Evolutionary conservation across 2,888 invertebrate genomes (phyloP).

Genomic region (Azorinus chamasolen): DNA sequence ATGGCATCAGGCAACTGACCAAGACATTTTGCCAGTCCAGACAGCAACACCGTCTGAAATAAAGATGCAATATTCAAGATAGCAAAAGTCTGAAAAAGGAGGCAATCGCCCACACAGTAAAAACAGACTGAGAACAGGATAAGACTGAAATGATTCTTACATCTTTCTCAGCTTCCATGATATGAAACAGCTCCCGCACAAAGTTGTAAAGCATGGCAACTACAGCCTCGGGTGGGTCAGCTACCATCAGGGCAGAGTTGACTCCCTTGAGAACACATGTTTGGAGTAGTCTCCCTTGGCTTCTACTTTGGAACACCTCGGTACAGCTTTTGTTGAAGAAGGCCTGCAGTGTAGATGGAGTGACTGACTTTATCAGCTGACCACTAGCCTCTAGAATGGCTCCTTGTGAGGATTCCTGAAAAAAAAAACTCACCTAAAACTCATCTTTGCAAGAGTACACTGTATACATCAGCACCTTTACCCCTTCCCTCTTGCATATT

Average conservation of each 20-base stretch:
- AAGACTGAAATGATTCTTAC: slow-evolving; percentile 39
- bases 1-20: slow-evolving; percentile 77
- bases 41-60: slow-evolving; percentile 31
- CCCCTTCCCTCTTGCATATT: no score
- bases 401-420: slow-evolving; percentile 62
- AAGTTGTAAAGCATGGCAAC: slow-evolving; percentile 69
- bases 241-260: slow-evolving; percentile 72
- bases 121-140: no score
- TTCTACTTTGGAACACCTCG: slow-evolving; percentile 44
- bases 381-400: slow-evolving; percentile 32
- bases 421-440: slow-evolving; percentile 1
- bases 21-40: slow-evolving; percentile 73
- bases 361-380: slow-evolving; percentile 43
- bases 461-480: no score
- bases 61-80: no score
- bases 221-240: slow-evolving; percentile 80
- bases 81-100: no score
- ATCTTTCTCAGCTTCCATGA: slow-evolving; percentile 56
- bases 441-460: no score
- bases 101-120: no score
- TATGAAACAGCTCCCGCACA: slow-evolving; percentile 64
- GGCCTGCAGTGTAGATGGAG: slow-evolving; percentile 62
- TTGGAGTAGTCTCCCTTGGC: slow-evolving; percentile 34
- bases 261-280: slow-evolving; percentile 71
- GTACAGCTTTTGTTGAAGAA: slow-evolving; percentile 63